Base-by-base conservation (phyloP, 1,140 invertebrate species). In the Pollicipes pollicipes region DNA sequence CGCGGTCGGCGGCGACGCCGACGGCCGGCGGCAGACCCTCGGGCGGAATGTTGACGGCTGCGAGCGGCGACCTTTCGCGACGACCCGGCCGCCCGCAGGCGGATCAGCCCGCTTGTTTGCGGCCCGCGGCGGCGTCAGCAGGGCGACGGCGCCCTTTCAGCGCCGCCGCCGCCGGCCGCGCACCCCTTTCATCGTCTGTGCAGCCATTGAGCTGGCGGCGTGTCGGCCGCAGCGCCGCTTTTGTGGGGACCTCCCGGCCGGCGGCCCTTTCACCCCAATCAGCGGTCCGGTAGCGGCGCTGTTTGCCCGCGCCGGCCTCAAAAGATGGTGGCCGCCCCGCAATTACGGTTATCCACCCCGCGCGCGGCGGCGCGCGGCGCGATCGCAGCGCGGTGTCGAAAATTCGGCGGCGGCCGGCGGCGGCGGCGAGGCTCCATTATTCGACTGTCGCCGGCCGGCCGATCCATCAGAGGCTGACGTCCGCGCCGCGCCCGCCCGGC, bases 321-420 rank as follows among this genome's bases (percentile, higher is more conserved):
- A n/a, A 58, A 58, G 45, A 58, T 58, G 45, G 45, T 21, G 45
- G 45, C 45, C 45, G 17, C 45, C 45, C 10, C 10, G 24, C 45
- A 58, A 58, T 58, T 21, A 58, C 45, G 2, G 45, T 10, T 21
- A 21, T 24, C 45, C 2, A 10, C 45, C 13, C 45, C 6, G 45
- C 45, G 45, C 32, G 45, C 45, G 13, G 45, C 45, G 45, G 13
- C 32, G 16, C 32, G 4, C 32, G 32, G 32, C 16, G 13, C 45
- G 45, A 58, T 58, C 45, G 45, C 45, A 10, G 45, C 45, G 6
- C 24, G 45, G 24, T 58, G 45, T 21, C 45, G 45, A 58, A 58
- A 58, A 58, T 58, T 58, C 45, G 45, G 45, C 45, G 45, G 45
- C 45, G 45, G 45, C n/a, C 45, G 45, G 45, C 45, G 45, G 45